Evolutionary conservation across 2,888 invertebrate genomes (phyloP), one percentile per base, ranked within the genome.

Genomic region (Scrobipalpa costella): DNA sequence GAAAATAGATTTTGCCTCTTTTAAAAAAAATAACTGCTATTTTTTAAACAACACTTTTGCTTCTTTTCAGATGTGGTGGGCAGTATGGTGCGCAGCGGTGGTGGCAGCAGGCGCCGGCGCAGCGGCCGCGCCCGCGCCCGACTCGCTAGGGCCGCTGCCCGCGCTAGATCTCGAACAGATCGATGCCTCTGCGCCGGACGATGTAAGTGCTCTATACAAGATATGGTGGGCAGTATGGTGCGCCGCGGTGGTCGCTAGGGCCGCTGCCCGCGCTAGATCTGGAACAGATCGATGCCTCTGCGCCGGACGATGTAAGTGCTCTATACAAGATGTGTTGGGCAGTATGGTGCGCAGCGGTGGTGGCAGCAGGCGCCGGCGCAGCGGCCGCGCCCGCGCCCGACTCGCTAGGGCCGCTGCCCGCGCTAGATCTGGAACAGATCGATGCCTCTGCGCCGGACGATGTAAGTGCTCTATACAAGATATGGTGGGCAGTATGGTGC

Each of bases 251-350:
- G n/a, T 76, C 83, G 0, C 67, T 79, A 13, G 61, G 74, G 15
- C 73, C 77, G 27, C 68, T 77, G 34, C 64, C 71, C n/a, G 74
- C 84, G 57, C 78, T 89, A 69, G 89, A 89, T 70, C 78, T 92
- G 73, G 72, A 86, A 67, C 90, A 90, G 68, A 78, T 90, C 38
- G 91, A 91, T 66, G 75, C 83, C 11, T 76, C 86, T 1, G 79
- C 81, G 61, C 75, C 85, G 61, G 90, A 90, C 64, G 90, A 89
- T 66, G 91, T 91, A 72, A 86, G 87, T 75, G 27, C 13, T n/a
- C n/a, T n/a, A n/a, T n/a, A n/a, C n/a, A n/a, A 90, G 91, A 90
- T 91, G 90, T 90, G 88, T 88, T 89, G 86, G 88, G 86, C 85
- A 66, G 72, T 90, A 44, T 90, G 88, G 80, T 90, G 87, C 71